A percentile compares a stretch with the other conserved stretches of the same genome.
These are phyloP conservation scores for Torymus auratus DNA, from an alignment of 2,888 invertebrate species.

Conservation along the genomic window DNA sequence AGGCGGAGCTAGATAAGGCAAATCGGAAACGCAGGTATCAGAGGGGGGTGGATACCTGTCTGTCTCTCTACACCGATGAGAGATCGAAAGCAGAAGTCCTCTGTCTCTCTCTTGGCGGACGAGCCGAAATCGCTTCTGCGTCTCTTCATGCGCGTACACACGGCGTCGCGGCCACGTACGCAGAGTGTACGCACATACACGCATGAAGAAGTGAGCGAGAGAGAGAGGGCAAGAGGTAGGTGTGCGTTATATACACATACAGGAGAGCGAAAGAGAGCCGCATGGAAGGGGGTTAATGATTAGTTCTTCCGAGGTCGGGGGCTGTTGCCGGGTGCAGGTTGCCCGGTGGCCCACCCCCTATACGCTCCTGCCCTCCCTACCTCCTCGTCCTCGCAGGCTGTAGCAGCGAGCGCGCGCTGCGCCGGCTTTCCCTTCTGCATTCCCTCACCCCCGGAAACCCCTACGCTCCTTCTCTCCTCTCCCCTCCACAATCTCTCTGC, in stretches of 20 bases:
- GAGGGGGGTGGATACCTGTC: too few relatives aligned
- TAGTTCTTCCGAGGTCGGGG: slow-evolving; percentile 74
- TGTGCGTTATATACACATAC: too few relatives aligned
- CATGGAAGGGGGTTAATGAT: slow-evolving; percentile 74
- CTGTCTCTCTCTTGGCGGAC: background rate
- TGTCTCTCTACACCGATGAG: background rate
- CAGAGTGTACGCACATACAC: too few relatives aligned
- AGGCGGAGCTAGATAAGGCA: slow-evolving; percentile 24
- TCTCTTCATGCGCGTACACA: background rate
- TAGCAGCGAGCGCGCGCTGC: slow-evolving; percentile 39
- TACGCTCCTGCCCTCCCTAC: slow-evolving; percentile 6
- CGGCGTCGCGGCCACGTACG: too few relatives aligned
- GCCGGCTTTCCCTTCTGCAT: slow-evolving; percentile 59
- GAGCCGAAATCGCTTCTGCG: background rate
- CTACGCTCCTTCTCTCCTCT: slow-evolving; percentile 35
- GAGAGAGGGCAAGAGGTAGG: too few relatives aligned
- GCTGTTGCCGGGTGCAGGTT: slow-evolving; percentile 75
- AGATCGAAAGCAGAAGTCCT: slow-evolving; percentile 31
- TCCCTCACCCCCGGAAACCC: slow-evolving; percentile 46
- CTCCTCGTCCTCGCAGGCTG: slow-evolving; percentile 27
- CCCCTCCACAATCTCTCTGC: slow-evolving; percentile 37
- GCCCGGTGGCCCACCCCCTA: slow-evolving; percentile 47
- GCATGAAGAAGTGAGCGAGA: too few relatives aligned
- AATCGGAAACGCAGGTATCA: slow-evolving; percentile 23
- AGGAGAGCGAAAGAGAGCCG: too few relatives aligned